Percentiles rank a stretch among this genome's conserved stretches.
Conservation (phyloP, 30 jellyfish, hydroid and myxozoan genomes). For the Catostylus mosaicus region DNA sequence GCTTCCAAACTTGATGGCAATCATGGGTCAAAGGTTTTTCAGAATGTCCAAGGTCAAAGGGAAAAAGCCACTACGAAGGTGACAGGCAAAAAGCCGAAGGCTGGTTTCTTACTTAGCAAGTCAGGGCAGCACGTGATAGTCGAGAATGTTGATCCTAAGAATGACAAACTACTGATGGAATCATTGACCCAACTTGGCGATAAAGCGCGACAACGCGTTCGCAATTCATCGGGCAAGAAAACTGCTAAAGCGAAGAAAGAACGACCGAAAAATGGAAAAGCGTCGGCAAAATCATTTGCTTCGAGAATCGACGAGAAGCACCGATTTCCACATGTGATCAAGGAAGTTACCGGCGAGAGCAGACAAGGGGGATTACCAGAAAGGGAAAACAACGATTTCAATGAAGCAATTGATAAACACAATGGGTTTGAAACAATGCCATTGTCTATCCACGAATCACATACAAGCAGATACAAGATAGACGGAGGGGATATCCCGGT, state of each 20-base stretch:
- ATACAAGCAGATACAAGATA: constrained; percentile 22
- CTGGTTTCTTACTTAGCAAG: not conserved
- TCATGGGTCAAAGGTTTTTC: not conserved
- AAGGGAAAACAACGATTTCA: not conserved
- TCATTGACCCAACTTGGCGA: constrained; percentile 10
- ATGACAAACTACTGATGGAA: constrained; percentile 23
- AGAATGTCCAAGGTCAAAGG: not conserved
- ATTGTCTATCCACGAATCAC: constrained; percentile 10
- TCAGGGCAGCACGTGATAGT: constrained; percentile 38
- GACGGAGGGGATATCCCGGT: constrained; percentile 8
- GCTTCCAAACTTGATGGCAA: too few relatives aligned
- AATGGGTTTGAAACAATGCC: constrained; percentile 25
- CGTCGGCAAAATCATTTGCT: not conserved
- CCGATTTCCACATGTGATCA: constrained; percentile 15
- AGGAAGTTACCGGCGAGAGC: constrained; percentile 3
- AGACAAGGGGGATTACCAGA: not conserved
- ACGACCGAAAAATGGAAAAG: not conserved
- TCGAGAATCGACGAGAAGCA: not conserved
- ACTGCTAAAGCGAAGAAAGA: not conserved
- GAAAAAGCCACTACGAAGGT: not conserved
- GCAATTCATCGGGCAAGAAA: not conserved
- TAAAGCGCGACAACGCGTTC: not conserved
- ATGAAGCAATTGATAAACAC: constrained; percentile 1
- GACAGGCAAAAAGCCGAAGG: not conserved
- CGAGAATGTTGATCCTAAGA: constrained; percentile 11